Conservation (phyloP, 2,888 invertebrate genomes). For the Noctua fimbriata region DNA sequence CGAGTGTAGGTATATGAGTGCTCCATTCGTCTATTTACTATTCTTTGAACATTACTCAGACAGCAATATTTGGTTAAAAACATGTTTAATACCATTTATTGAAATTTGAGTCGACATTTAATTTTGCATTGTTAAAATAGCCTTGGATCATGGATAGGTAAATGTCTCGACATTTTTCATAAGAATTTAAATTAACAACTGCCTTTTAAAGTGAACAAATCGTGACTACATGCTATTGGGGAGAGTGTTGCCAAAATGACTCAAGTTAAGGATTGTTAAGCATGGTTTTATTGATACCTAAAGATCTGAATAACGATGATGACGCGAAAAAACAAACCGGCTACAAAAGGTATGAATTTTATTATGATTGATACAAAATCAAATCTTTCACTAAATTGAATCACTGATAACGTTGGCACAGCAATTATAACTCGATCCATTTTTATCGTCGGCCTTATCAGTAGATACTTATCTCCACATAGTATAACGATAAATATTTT, state of each 20-base stretch:
- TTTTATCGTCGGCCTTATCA: constrained; percentile 31
- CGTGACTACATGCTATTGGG: not conserved
- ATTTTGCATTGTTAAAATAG: not conserved
- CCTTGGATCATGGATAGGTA: not conserved
- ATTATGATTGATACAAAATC: too few species aligned
- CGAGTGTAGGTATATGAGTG: not conserved
- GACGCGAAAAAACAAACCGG: constrained; percentile 1
- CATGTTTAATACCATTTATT: constrained; percentile 7
- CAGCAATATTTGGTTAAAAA: constrained; percentile 21
- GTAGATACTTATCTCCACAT: constrained; percentile 35
- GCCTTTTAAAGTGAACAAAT: not conserved
- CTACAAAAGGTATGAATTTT: constrained; percentile 12
- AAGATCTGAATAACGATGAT: not conserved
- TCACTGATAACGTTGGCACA: constrained; percentile 29
- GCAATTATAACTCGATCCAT: constrained; percentile 16
- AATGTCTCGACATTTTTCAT: not conserved
- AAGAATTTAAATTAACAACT: not conserved
- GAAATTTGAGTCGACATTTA: constrained; percentile 31
- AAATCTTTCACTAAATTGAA: constrained; percentile 33
- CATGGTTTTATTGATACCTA: not conserved
- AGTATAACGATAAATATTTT: constrained; percentile 40
- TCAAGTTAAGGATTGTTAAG: not conserved
- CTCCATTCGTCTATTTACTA: not conserved
- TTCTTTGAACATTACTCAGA: constrained; percentile 15
- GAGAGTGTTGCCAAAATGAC: not conserved